phyloP scores from a whole-genome alignment of 1,140 invertebrate genomes.

The Drosophila setifemur region DNA sequence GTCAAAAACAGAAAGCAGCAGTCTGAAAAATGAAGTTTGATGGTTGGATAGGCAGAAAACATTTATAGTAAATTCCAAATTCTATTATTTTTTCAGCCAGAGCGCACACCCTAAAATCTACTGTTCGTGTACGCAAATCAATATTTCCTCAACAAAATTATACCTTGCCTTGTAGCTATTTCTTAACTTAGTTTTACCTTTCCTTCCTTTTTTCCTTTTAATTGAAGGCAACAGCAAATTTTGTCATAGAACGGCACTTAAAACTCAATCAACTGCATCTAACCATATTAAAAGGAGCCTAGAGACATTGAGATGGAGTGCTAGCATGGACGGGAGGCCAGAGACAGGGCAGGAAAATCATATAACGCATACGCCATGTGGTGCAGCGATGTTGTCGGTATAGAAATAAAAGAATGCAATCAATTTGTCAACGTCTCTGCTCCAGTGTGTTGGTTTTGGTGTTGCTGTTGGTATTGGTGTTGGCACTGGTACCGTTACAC shows the following conservation, averaged over 20 bases:
- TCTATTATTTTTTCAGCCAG: background rate
- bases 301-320: background rate
- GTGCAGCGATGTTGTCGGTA: slow-evolving; percentile 39
- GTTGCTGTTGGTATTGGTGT: slow-evolving; percentile 6
- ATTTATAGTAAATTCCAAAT: background rate
- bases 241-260: slow-evolving; percentile 69
- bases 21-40: background rate
- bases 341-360: background rate
- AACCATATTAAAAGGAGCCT: slow-evolving; percentile 68
- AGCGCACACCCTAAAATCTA: background rate
- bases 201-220: slow-evolving; percentile 52
- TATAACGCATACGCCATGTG: slow-evolving; percentile 73
- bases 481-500: slow-evolving; percentile 2
- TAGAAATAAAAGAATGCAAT: slow-evolving; percentile 78
- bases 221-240: slow-evolving; percentile 53
- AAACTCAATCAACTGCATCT: slow-evolving; percentile 78
- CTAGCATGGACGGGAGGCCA: background rate
- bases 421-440: slow-evolving; percentile 75
- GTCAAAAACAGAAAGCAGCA: slow-evolving; percentile 42
- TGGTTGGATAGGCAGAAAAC: background rate
- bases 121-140: background rate
- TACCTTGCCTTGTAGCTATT: background rate
- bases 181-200: slow-evolving; percentile 13
- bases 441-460: background rate
- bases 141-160: slow-evolving; percentile 6